Evolutionary conservation across 2,113 vertebrate species (phyloP).

Genomic region (Phaethornis superciliosus): DNA sequence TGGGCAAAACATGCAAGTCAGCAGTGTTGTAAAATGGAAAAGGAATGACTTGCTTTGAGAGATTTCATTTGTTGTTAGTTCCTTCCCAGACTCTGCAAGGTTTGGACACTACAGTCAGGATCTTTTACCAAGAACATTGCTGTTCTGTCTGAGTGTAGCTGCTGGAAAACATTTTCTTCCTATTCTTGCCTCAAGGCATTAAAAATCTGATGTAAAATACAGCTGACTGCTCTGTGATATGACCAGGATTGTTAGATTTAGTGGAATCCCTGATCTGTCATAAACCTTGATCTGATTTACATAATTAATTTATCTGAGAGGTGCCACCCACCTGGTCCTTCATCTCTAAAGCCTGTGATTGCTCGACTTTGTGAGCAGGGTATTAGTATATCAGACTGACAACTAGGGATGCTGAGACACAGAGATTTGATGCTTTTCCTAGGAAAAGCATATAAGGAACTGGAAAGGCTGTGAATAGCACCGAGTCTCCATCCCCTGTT

Average conservation of each 20-base stretch:
- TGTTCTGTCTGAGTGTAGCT: not conserved
- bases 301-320: not conserved
- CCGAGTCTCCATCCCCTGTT: not conserved
- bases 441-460: not conserved
- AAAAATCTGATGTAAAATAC: not conserved
- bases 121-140: not conserved
- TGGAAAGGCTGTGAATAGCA: not conserved
- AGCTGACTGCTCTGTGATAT: not conserved
- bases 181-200: not conserved
- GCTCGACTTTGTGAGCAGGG: fast-evolving
- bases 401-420: not conserved
- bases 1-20: not conserved
- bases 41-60: not conserved
- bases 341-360: not conserved
- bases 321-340: not conserved
- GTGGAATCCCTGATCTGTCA: not conserved
- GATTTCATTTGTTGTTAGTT: not conserved
- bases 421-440: not conserved
- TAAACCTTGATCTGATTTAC: not conserved
- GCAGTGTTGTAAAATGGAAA: not conserved
- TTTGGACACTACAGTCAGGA: not conserved
- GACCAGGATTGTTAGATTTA: not conserved
- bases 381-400: not conserved
- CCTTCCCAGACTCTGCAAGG: not conserved
- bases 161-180: not conserved